Percentiles rank a stretch among this genome's conserved stretches.
phyloP scores from a whole-genome alignment of 2,797 vertebrate species.

The Chromis chromis region DNA sequence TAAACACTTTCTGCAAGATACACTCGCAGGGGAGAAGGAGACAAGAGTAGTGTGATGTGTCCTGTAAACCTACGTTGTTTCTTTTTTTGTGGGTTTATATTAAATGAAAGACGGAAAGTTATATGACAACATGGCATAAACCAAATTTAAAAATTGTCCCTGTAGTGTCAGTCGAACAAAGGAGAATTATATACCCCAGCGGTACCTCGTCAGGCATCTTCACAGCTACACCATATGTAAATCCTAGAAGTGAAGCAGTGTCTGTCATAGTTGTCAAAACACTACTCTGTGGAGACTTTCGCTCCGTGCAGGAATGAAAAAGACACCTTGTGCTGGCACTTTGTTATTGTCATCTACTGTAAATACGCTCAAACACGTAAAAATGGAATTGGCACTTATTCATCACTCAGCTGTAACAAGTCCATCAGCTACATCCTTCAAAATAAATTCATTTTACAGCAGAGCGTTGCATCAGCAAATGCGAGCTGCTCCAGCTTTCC shows the following conservation, averaged over 20 bases:
- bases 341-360: constrained; percentile 58
- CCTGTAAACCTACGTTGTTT: constrained; percentile 9
- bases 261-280: constrained; percentile 71
- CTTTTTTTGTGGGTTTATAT: constrained; percentile 11
- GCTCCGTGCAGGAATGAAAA: constrained; percentile 49
- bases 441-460: constrained; percentile 39
- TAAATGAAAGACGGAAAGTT: constrained; percentile 46
- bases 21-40: constrained; percentile 1
- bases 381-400: constrained; percentile 41
- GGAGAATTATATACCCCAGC: constrained; percentile 55
- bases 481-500: constrained; percentile 15
- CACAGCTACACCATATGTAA: constrained; percentile 59
- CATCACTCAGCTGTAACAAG: constrained; percentile 51
- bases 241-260: constrained; percentile 63
- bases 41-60: constrained; percentile 27
- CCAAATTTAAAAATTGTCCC: constrained; percentile 48
- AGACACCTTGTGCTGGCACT: constrained; percentile 40
- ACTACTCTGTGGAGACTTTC: constrained; percentile 52
- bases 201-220: constrained; percentile 52
- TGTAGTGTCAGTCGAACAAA: constrained; percentile 49
- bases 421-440: constrained; percentile 40
- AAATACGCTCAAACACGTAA: constrained; percentile 57
- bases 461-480: constrained; percentile 40
- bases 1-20: constrained; percentile 14
- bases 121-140: constrained; percentile 42